Percentiles rank a stretch among this genome's conserved stretches.
These are phyloP conservation scores for Gorsachius goisagi DNA, from an alignment of 2,113 vertebrate genomes.

Conservation along the genomic window DNA sequence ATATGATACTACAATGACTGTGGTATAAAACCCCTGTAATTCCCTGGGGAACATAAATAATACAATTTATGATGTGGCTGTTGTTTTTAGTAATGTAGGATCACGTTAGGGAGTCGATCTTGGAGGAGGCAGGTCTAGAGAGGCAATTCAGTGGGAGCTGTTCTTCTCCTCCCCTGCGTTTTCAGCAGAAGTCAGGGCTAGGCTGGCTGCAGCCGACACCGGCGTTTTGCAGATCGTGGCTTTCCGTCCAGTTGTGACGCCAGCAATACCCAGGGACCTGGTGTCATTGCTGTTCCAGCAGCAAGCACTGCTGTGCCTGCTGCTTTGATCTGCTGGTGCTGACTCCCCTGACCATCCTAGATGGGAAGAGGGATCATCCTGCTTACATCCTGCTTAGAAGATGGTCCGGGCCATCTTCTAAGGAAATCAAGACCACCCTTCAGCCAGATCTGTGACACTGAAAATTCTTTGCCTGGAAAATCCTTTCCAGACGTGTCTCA, in stretches of 20 bases:
- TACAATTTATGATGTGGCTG: background rate
- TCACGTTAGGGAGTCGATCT: background rate
- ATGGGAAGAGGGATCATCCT: background rate
- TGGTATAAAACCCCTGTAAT: background rate
- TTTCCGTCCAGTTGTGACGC: background rate
- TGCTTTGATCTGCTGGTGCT: background rate
- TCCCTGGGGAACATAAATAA: background rate
- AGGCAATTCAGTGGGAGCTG: background rate
- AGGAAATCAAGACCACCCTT: background rate
- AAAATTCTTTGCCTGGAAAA: background rate
- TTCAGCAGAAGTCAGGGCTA: background rate
- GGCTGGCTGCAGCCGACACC: background rate
- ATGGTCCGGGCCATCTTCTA: background rate
- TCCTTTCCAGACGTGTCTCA: background rate
- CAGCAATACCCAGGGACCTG: too few species aligned
- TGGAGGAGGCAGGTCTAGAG: background rate
- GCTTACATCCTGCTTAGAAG: background rate
- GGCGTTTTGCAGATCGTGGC: accelerated
- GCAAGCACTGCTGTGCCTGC: background rate
- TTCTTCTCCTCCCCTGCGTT: background rate
- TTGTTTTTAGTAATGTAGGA: background rate
- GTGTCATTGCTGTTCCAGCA: background rate
- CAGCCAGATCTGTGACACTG: background rate
- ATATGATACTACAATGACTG: background rate
- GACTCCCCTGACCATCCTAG: accelerated